These are phyloP conservation scores for Mus pahari DNA, from an alignment of 2,113 vertebrate genomes.

Conservation along the genomic window DNA sequence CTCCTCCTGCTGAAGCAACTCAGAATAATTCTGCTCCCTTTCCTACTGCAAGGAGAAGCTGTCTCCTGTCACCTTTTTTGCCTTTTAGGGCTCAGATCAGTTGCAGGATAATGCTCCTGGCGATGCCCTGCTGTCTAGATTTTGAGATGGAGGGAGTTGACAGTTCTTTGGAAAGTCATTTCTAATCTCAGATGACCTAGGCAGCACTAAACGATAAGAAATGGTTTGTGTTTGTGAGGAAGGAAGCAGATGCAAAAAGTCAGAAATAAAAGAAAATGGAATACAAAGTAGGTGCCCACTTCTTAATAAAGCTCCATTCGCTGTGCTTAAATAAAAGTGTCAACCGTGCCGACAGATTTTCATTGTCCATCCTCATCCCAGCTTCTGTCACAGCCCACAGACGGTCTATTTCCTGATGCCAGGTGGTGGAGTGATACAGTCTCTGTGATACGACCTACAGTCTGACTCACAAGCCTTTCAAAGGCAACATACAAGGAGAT, in stretches of 20 bases:
- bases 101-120: constrained; percentile 23
- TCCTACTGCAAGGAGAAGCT: not conserved
- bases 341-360: not conserved
- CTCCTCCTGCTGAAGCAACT: not conserved
- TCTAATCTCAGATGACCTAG: constrained; percentile 25
- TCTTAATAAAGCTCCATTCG: not conserved
- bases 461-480: constrained; percentile 60
- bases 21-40: not conserved
- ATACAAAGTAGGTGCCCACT: constrained; percentile 18
- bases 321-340: not conserved
- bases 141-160: not conserved
- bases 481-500: constrained; percentile 4
- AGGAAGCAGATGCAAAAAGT: not conserved
- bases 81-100: constrained; percentile 53
- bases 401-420: constrained; percentile 29
- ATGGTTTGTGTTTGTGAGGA: constrained; percentile 22
- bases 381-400: not conserved
- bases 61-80: constrained; percentile 72
- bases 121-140: not conserved
- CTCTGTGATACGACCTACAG: not conserved
- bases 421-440: constrained; percentile 18
- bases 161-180: constrained; percentile 1
- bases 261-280: constrained; percentile 13
- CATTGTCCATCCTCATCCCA: not conserved
- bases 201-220: not conserved